Percentiles rank a stretch among this genome's conserved stretches.
Evolutionary conservation across 2,113 vertebrate species (phyloP).

Genomic region (Pavo muticus): DNA sequence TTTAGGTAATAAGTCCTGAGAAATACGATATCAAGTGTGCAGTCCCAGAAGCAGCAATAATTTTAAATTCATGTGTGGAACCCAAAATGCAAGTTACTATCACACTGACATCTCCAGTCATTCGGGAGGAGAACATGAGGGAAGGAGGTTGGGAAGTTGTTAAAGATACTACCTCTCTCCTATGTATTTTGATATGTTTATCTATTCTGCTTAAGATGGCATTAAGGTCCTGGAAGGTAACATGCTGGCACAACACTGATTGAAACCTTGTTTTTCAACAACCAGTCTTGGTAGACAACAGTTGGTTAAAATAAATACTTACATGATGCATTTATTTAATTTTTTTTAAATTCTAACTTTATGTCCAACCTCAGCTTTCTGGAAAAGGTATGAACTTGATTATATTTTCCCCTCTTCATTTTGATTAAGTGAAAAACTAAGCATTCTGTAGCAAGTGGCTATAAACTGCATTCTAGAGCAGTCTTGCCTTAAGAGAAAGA

Average conservation of each 20-base stretch:
- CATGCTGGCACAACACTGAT: constrained; percentile 81
- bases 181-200: constrained; percentile 25
- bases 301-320: constrained; percentile 68
- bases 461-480: constrained; percentile 59
- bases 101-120: constrained; percentile 95
- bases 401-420: background rate
- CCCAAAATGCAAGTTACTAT: constrained; percentile 99
- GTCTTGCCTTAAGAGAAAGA: constrained; percentile 54
- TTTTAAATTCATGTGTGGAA: constrained; percentile 91
- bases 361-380: constrained; percentile 83
- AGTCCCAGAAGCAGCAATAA: constrained; percentile 91
- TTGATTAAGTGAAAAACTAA: constrained; percentile 35
- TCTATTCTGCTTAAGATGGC: constrained; percentile 73
- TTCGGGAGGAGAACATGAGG: constrained; percentile 92
- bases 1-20: constrained; percentile 93
- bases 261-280: constrained; percentile 58
- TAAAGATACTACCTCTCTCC: constrained; percentile 73
- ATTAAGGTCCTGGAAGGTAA: constrained; percentile 82
- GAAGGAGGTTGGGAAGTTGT: constrained; percentile 95
- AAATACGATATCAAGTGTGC: constrained; percentile 96
- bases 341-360: constrained; percentile 57
- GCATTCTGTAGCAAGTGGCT: constrained; percentile 36
- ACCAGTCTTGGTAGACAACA: constrained; percentile 51
- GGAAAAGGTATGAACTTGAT: constrained; percentile 74
- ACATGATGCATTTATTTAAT: constrained; percentile 55